phyloP scores from a whole-genome alignment of 2,113 vertebrate species.

The Riparia riparia region DNA sequence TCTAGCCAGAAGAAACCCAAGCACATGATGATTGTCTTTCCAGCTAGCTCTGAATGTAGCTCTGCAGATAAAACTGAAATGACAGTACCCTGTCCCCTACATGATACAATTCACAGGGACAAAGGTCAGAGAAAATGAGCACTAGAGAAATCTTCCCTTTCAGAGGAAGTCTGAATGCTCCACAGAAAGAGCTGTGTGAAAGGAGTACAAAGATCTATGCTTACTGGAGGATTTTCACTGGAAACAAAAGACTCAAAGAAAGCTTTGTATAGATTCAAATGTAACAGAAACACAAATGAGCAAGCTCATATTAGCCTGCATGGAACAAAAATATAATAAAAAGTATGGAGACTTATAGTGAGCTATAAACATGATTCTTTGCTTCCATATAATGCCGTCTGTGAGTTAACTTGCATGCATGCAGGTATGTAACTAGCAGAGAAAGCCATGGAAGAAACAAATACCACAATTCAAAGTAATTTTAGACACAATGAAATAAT shows the following conservation, averaged over 20 bases:
- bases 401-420: not conserved
- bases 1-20: not conserved
- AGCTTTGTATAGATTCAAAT: not conserved
- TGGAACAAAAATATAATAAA: not conserved
- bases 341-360: not conserved
- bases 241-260: not conserved
- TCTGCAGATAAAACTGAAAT: not conserved
- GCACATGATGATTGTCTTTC: not conserved
- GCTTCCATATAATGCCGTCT: accelerated
- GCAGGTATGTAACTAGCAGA: not conserved
- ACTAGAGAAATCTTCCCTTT: not conserved
- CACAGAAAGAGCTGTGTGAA: not conserved
- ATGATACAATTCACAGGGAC: not conserved
- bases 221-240: not conserved
- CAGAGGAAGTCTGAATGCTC: not conserved
- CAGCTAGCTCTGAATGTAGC: not conserved
- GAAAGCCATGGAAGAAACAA: not conserved
- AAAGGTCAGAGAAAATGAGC: not conserved
- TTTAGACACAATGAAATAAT: not conserved
- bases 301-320: not conserved
- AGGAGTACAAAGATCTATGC: not conserved
- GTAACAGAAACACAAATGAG: not conserved
- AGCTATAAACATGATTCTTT: not conserved
- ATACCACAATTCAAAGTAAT: not conserved
- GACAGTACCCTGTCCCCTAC: not conserved